Conservation (phyloP, 1,140 invertebrate species). For the Leptinotarsa lineolata region DNA sequence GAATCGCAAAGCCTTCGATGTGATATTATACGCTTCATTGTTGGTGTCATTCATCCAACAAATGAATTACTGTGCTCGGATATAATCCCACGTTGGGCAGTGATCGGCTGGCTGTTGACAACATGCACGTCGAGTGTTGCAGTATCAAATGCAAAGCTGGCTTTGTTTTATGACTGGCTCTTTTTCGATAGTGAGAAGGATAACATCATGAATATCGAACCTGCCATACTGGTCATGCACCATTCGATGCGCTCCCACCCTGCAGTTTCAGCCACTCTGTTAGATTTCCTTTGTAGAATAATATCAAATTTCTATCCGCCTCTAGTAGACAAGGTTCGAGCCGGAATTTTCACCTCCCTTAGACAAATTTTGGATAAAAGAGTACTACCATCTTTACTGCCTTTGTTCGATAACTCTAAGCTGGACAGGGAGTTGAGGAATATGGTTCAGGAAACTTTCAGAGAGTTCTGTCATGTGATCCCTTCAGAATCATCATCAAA, state of each 20-base stretch:
- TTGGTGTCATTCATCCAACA: slow-evolving; percentile 96
- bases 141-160: slow-evolving; percentile 92
- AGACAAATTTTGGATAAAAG: slow-evolving; percentile 92
- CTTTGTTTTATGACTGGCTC: slow-evolving; percentile 97
- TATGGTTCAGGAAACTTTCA: slow-evolving; percentile 87
- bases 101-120: slow-evolving; percentile 96
- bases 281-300: slow-evolving; percentile 96
- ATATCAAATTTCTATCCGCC: slow-evolving; percentile 91
- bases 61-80: slow-evolving; percentile 98
- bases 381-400: slow-evolving; percentile 85
- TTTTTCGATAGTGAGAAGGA: slow-evolving; percentile 95
- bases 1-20: slow-evolving; percentile 93
- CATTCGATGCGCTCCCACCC: slow-evolving; percentile 96
- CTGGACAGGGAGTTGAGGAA: slow-evolving; percentile 85
- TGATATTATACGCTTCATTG: slow-evolving; percentile 97
- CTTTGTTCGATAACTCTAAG: slow-evolving; percentile 91
- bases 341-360: slow-evolving; percentile 91
- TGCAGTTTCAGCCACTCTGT: slow-evolving; percentile 88
- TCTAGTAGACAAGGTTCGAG: slow-evolving; percentile 80
- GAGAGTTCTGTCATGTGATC: slow-evolving; percentile 81
- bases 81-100: slow-evolving; percentile 97
- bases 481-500: slow-evolving; percentile 55
- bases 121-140: slow-evolving; percentile 94
- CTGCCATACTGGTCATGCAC: slow-evolving; percentile 97
- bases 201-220: slow-evolving; percentile 99